Evolutionary conservation across 2,888 invertebrate species (phyloP), one percentile per base, ranked within the genome.

Genomic region (Priocnemis perturbator): DNA sequence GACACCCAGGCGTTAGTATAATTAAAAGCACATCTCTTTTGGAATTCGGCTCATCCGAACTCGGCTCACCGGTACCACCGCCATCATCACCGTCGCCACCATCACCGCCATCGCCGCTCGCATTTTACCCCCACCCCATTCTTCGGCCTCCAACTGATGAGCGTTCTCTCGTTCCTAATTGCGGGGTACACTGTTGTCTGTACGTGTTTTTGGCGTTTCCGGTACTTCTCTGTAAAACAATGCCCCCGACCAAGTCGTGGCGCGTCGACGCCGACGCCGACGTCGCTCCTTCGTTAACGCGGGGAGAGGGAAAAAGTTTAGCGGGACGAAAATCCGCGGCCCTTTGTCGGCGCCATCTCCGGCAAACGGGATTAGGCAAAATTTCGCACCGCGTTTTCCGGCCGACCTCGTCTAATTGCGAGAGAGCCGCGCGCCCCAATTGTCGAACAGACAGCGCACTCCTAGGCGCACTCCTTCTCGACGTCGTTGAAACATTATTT

Each of bases 11-110:
- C 81, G 81, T 84, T 83, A 82, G 81, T 83, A 83, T 87, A 87
- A 87, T 87, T 87, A 87, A 86, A 87, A 86, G 86, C 85, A 81
- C 86, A 86, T 86, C 87, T 86, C 79, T 85, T 85, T 84, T 74
- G 82, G 83, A 81, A 84, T 84, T 84, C 82, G 74, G 77, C 76
- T 79, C 78, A 74, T 78, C 74, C 69, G 58, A 55, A 74, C 73
- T 65, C 62, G 67, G 20, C 47, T 37, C 17, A 17, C 23, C 26
- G 37, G 56, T 45, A 60, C 60, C 58, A 47, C 20, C 48, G 23
- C 23, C 23, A n/a, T 55, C 48, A 57, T 20, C 53, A 30, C 45
- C 52, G 53, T 19, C 55, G 21, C 53, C 50, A 55, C 44, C 19
- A n/a, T 48, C 53, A 20, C n/a, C 17, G 11, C 19, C n/a, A 5